Percentiles rank a stretch among this genome's conserved stretches.
These are phyloP conservation scores for Agrotis segetum DNA, from an alignment of 2,888 invertebrate species.

Conservation along the genomic window DNA sequence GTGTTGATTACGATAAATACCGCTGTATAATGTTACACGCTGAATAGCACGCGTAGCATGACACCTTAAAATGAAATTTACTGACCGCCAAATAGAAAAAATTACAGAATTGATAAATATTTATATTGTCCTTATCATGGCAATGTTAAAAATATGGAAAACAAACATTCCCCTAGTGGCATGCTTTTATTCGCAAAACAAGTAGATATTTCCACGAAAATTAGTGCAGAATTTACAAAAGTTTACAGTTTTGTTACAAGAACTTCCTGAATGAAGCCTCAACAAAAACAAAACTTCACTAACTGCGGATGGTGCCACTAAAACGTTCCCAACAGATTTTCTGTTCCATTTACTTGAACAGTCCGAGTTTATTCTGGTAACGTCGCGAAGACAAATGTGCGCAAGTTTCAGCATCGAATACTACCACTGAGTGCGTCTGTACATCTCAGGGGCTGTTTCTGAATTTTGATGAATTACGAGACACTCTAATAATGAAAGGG, in stretches of 20 bases:
- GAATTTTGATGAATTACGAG: conserved; percentile 9
- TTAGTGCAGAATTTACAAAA: not conserved
- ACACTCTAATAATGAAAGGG: conserved; percentile 2
- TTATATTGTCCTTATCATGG: no score
- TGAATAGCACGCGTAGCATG: no score
- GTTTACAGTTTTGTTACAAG: not conserved
- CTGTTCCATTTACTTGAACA: conserved; percentile 28
- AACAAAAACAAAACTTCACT: conserved; percentile 8
- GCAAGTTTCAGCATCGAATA: conserved; percentile 18
- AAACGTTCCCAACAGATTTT: conserved; percentile 21
- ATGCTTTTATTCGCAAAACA: no score
- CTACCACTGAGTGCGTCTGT: conserved; percentile 4
- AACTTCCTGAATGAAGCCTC: not conserved
- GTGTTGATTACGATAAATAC: not conserved
- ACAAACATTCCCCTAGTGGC: no score
- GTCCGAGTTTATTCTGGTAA: conserved; percentile 26
- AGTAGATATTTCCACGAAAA: no score
- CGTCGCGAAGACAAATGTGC: conserved; percentile 22
- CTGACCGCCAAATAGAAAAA: no score
- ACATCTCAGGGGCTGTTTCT: conserved; percentile 8
- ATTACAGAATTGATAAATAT: no score
- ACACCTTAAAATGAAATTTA: no score
- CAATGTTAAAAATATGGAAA: no score
- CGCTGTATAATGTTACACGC: conserved; percentile 29
- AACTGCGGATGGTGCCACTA: not conserved